These are phyloP conservation scores for Paragorgia papillata DNA, from an alignment of 92 coral and sea anemone genomes.

Conservation along the genomic window DNA sequence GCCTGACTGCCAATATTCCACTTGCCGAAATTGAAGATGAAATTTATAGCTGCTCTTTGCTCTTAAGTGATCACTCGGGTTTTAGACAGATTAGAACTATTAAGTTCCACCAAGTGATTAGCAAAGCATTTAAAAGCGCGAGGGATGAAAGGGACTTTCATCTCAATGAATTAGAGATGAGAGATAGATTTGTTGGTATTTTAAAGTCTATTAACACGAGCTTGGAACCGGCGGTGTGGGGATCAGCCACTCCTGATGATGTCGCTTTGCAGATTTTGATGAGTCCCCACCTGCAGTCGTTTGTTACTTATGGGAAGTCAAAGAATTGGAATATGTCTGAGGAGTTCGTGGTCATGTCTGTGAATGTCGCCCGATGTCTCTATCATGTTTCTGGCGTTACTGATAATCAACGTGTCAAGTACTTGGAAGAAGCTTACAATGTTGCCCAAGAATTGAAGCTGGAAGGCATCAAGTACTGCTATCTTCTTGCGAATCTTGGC, in stretches of 20 bases:
- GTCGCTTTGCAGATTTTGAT: constrained; percentile 68
- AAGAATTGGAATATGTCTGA: constrained; percentile 30
- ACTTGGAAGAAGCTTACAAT: constrained; percentile 69
- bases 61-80: constrained; percentile 54
- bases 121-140: constrained; percentile 70
- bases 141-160: constrained; percentile 49
- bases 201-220: constrained; percentile 10
- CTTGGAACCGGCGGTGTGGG: constrained; percentile 3
- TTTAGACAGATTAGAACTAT: constrained; percentile 77
- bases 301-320: constrained; percentile 39
- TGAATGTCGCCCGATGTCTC: constrained; percentile 69
- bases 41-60: constrained; percentile 79
- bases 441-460: constrained; percentile 59
- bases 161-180: background rate
- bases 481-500: constrained; percentile 54
- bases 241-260: too few relatives aligned
- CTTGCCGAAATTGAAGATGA: constrained; percentile 57
- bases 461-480: too few relatives aligned
- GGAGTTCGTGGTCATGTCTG: constrained; percentile 54
- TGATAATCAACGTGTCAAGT: constrained; percentile 63
- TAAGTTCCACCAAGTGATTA: constrained; percentile 82
- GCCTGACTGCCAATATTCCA: constrained; percentile 38
- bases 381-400: constrained; percentile 79
- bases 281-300: constrained; percentile 75
- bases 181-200: background rate